A percentile compares a stretch with the other conserved stretches of the same genome.
Conservation (phyloP, 2,113 vertebrate species). For the Balaenoptera acutorostrata region DNA sequence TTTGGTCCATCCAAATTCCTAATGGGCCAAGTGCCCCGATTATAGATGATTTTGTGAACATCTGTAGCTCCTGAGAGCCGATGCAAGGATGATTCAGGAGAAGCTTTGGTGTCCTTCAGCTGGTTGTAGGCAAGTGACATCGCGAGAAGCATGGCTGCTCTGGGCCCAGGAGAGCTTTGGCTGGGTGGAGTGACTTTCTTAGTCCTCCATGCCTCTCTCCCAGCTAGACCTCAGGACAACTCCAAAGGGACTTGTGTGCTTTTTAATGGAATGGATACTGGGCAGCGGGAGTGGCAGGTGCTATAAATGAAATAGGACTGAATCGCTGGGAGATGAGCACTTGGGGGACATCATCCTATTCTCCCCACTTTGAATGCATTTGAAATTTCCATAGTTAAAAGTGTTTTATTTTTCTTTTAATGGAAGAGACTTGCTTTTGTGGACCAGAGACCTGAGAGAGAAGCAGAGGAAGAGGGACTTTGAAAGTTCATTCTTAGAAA, state of each 20-base stretch:
- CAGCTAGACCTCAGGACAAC: not conserved
- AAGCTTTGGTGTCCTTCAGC: slow-evolving; percentile 48
- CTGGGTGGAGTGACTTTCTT: not conserved
- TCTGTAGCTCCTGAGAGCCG: not conserved
- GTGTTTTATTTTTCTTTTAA: not conserved
- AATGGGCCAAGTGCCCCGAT: slow-evolving; percentile 54
- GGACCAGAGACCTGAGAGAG: not conserved
- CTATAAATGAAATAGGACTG: not conserved
- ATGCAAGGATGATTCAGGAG: slow-evolving; percentile 26
- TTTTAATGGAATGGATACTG: not conserved
- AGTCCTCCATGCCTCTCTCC: not conserved
- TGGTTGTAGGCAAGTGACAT: not conserved
- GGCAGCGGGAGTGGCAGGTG: accelerated
- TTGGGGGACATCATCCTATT: not conserved
- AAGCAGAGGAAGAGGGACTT: not conserved
- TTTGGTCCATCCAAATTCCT: slow-evolving; percentile 62
- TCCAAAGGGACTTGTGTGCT: not conserved
- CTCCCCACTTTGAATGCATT: not conserved
- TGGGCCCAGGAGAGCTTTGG: not conserved
- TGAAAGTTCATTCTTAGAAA: not conserved
- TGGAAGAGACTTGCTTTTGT: not conserved
- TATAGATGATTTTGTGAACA: slow-evolving; percentile 12
- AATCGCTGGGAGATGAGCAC: not conserved
- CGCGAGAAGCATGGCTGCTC: not conserved
- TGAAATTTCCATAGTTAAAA: not conserved